Percentiles rank a stretch among this genome's conserved stretches.
These are phyloP conservation scores for Drosophila koepferae DNA, from an alignment of 2,888 invertebrate genomes.

Conservation along the genomic window DNA sequence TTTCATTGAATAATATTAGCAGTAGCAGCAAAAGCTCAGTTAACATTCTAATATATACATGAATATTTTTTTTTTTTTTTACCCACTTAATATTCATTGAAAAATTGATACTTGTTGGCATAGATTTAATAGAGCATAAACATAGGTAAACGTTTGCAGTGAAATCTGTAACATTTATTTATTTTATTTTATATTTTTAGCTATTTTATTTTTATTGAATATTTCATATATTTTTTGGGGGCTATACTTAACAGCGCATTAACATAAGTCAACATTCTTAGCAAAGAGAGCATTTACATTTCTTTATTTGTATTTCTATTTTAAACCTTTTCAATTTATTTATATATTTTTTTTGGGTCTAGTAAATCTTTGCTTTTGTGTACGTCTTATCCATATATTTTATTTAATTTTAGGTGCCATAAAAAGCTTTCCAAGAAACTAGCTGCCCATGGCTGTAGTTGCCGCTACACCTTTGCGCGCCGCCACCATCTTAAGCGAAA, in stretches of 20 bases:
- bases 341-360: slow-evolving; percentile 10
- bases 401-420: slow-evolving; percentile 7
- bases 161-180: too few species aligned
- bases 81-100: neutral
- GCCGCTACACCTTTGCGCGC: slow-evolving; percentile 17
- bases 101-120: slow-evolving; percentile 17
- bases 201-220: too few species aligned
- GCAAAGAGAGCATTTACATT: too few species aligned
- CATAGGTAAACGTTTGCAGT: too few species aligned
- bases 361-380: slow-evolving; percentile 1
- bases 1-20: too few species aligned
- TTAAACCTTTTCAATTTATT: slow-evolving; percentile 1
- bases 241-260: neutral
- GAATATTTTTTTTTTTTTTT: too few species aligned
- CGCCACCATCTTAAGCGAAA: slow-evolving; percentile 1
- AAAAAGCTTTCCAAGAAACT: slow-evolving; percentile 40
- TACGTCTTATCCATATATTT: slow-evolving; percentile 14
- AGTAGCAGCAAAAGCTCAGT: too few species aligned
- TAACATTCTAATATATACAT: too few species aligned
- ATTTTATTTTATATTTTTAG: too few species aligned
- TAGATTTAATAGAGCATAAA: too few species aligned
- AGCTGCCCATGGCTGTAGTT: slow-evolving; percentile 23
- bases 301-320: neutral
- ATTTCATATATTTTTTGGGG: too few species aligned
- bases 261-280: neutral